A percentile compares a stretch with the other conserved stretches of the same genome.
phyloP scores from a whole-genome alignment of 2,888 invertebrate genomes.

The Drosophila pseudotakahashii region DNA sequence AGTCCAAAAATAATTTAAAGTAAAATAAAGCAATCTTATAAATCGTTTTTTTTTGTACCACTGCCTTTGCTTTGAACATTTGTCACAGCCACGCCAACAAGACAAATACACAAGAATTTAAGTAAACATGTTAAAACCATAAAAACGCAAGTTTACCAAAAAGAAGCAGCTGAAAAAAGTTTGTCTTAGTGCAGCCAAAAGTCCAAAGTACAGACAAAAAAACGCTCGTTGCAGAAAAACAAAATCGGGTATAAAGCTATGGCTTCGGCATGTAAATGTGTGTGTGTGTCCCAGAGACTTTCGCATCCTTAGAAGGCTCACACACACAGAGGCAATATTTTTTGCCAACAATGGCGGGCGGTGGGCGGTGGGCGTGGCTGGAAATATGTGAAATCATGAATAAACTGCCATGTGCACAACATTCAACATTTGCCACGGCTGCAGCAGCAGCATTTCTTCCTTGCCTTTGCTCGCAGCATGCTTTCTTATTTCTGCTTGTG shows the following conservation, averaged over 20 bases:
- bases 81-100: constrained; percentile 72
- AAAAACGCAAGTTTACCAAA: constrained; percentile 72
- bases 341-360: constrained; percentile 66
- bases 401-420: constrained; percentile 81
- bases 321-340: constrained; percentile 74
- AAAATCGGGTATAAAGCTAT: constrained; percentile 74
- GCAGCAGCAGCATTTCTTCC: constrained; percentile 27
- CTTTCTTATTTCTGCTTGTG: constrained; percentile 26
- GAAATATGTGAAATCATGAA: constrained; percentile 81
- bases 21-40: not conserved
- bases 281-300: constrained; percentile 31
- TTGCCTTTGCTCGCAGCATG: constrained; percentile 21
- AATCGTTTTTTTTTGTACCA: constrained; percentile 1
- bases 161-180: constrained; percentile 61
- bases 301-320: constrained; percentile 26
- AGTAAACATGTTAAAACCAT: constrained; percentile 80
- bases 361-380: constrained; percentile 28
- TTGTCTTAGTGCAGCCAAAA: constrained; percentile 33
- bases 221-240: constrained; percentile 54
- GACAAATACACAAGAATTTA: constrained; percentile 78
- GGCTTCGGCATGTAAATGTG: constrained; percentile 25
- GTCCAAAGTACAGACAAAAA: constrained; percentile 33
- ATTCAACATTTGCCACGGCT: constrained; percentile 59
- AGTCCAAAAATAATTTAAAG: not conserved
- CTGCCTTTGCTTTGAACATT: constrained; percentile 48